phyloP scores from a whole-genome alignment of 2,888 invertebrate genomes.

The Standfussiana lucernea region DNA sequence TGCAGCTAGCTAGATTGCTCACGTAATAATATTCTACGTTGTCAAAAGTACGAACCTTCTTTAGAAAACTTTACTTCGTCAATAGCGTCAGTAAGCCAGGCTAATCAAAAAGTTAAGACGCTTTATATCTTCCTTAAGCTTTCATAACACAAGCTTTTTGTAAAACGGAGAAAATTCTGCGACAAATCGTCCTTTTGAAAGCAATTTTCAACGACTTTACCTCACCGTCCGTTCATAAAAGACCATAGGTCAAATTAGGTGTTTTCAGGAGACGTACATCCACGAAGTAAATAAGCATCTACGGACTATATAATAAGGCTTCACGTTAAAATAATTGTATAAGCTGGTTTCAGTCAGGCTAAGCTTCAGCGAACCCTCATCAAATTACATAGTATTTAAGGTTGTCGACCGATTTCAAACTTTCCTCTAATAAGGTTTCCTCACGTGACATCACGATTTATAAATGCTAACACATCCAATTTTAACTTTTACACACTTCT shows the following conservation, averaged over 20 bases:
- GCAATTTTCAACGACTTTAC: constrained; percentile 13
- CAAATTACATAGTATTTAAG: not conserved
- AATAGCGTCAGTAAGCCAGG: not conserved
- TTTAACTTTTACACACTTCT: not conserved
- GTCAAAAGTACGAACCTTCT: not conserved
- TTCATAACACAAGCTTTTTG: not conserved
- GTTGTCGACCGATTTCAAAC: not conserved
- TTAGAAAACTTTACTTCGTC: constrained; percentile 4
- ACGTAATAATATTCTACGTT: not conserved
- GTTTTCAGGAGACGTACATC: not conserved
- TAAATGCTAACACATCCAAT: not conserved
- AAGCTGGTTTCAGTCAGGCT: constrained; percentile 4
- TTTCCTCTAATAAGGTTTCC: not conserved
- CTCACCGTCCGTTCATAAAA: too few species aligned
- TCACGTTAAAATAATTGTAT: constrained; percentile 3
- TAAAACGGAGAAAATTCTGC: constrained; percentile 2
- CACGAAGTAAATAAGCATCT: not conserved
- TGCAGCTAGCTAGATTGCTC: not conserved
- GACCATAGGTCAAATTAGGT: not conserved
- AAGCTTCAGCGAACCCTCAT: constrained; percentile 5
- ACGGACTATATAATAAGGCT: not conserved
- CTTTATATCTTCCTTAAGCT: not conserved
- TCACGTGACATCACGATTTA: not conserved
- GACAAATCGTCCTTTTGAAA: not conserved
- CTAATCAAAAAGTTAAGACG: not conserved